Percentiles rank a stretch among this genome's conserved stretches.
Evolutionary conservation across 1,140 invertebrate species (phyloP).

Genomic region (Cyclargus thomasi): DNA sequence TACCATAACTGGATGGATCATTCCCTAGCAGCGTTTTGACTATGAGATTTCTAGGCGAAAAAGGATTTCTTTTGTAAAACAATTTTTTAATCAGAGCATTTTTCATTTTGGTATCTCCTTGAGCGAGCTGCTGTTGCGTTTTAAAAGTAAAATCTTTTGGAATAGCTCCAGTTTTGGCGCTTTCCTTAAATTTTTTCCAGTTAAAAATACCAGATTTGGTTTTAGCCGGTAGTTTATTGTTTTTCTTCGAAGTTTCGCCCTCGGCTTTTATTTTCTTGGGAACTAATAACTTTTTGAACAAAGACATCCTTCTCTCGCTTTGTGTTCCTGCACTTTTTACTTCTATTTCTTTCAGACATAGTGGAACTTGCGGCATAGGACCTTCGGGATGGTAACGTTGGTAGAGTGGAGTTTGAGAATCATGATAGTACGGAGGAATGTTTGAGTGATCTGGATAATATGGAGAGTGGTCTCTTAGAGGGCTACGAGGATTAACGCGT

Average conservation of each 20-base stretch:
- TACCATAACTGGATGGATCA: constrained; percentile 49
- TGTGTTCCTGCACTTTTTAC: constrained; percentile 61
- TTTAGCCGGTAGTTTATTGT: constrained; percentile 14
- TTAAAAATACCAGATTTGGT: constrained; percentile 37
- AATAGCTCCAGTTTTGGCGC: constrained; percentile 33
- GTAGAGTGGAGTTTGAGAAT: constrained; percentile 5
- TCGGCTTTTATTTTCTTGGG: constrained; percentile 35
- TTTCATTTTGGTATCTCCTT: constrained; percentile 48
- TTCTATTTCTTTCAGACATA: constrained; percentile 65
- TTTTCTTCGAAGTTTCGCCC: constrained; percentile 12
- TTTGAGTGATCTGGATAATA: constrained; percentile 17
- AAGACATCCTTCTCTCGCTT: constrained; percentile 50
- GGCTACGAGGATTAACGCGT: constrained; percentile 10
- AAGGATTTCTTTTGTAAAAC: constrained; percentile 62
- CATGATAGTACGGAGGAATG: constrained; percentile 15
- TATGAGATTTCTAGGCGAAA: constrained; percentile 54
- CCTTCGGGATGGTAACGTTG: not conserved
- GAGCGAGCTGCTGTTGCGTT: constrained; percentile 46
- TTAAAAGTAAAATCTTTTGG: constrained; percentile 37
- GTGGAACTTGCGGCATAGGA: constrained; percentile 38
- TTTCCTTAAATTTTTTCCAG: constrained; percentile 45
- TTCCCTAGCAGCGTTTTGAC: constrained; percentile 53
- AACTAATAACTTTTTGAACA: constrained; percentile 40
- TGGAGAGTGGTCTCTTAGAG: constrained; percentile 21
- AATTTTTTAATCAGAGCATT: constrained; percentile 55